These are phyloP conservation scores for Mylabris sibirica DNA, from an alignment of 2,888 invertebrate genomes.

Conservation along the genomic window DNA sequence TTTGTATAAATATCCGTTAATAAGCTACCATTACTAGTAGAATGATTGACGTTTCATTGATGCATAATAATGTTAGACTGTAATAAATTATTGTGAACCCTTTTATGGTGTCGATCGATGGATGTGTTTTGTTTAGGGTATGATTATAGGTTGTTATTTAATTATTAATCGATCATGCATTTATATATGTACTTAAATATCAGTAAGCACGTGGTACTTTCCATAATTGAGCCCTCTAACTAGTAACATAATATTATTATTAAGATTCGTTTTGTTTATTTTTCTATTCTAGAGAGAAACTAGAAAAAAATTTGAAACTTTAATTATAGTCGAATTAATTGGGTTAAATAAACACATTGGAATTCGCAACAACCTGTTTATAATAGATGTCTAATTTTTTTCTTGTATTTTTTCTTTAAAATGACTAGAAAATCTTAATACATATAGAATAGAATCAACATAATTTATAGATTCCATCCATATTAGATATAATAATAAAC, in stretches of 20 bases:
- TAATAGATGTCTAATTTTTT: neutral
- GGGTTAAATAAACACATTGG: conserved; percentile 1
- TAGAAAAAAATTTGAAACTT: neutral
- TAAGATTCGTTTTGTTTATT: neutral
- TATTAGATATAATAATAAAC: neutral
- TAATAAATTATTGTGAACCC: neutral
- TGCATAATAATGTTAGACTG: neutral
- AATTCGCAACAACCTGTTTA: conserved; percentile 3
- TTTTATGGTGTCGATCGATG: neutral
- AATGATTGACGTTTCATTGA: neutral
- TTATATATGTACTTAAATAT: neutral
- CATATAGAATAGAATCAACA: neutral
- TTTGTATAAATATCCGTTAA: neutral
- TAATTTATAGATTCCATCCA: neutral
- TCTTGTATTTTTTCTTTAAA: neutral
- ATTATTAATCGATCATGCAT: conserved; percentile 5
- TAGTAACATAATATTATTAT: neutral
- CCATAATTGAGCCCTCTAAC: neutral
- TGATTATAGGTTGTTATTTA: neutral
- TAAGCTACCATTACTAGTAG: neutral
- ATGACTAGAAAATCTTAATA: neutral
- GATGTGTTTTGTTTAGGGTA: neutral
- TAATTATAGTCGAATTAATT: neutral
- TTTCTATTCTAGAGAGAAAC: neutral
- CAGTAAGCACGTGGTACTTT: neutral